Evolutionary conservation across 2,888 invertebrate genomes (phyloP).

Genomic region (Rotaria magnacalcarata): DNA sequence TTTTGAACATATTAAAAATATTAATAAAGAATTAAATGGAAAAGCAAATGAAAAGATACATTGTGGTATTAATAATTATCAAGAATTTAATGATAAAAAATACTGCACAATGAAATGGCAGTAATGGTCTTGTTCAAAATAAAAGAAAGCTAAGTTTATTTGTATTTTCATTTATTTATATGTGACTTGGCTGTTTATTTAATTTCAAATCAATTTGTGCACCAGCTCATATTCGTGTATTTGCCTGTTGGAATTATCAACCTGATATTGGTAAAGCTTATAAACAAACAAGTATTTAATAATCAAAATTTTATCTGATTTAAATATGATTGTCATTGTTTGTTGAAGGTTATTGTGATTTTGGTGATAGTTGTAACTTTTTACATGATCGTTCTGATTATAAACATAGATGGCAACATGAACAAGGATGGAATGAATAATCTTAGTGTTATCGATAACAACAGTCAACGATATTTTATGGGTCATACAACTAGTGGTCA

Average conservation of each 20-base stretch:
- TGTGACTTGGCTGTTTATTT: slow-evolving; percentile 53
- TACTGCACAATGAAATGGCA: slow-evolving; percentile 90
- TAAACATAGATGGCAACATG: slow-evolving; percentile 97
- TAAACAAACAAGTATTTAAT: slow-evolving; percentile 79
- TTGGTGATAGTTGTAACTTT: slow-evolving; percentile 98
- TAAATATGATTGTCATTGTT: neutral
- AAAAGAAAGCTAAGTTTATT: slow-evolving; percentile 2
- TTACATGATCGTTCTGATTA: slow-evolving; percentile 96
- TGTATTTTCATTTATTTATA: slow-evolving; percentile 38
- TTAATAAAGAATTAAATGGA: slow-evolving; percentile 69
- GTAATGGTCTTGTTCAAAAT: slow-evolving; percentile 75
- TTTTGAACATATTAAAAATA: slow-evolving; percentile 81
- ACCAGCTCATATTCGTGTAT: slow-evolving; percentile 85
- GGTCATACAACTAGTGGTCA: neutral
- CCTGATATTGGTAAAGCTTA: slow-evolving; percentile 99
- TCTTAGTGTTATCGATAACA: slow-evolving; percentile 62
- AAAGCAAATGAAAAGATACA: slow-evolving; percentile 87
- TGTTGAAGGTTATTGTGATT: slow-evolving; percentile 75
- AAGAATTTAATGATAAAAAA: slow-evolving; percentile 84
- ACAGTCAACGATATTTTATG: slow-evolving; percentile 19
- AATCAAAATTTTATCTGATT: too few species aligned
- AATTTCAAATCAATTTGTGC: slow-evolving; percentile 83
- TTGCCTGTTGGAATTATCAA: slow-evolving; percentile 97
- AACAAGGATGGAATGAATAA: slow-evolving; percentile 68
- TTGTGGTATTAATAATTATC: slow-evolving; percentile 87